A percentile compares a stretch with the other conserved stretches of the same genome.
Evolutionary conservation across 2,888 invertebrate genomes (phyloP).

Genomic region (Drosophila incognita): DNA sequence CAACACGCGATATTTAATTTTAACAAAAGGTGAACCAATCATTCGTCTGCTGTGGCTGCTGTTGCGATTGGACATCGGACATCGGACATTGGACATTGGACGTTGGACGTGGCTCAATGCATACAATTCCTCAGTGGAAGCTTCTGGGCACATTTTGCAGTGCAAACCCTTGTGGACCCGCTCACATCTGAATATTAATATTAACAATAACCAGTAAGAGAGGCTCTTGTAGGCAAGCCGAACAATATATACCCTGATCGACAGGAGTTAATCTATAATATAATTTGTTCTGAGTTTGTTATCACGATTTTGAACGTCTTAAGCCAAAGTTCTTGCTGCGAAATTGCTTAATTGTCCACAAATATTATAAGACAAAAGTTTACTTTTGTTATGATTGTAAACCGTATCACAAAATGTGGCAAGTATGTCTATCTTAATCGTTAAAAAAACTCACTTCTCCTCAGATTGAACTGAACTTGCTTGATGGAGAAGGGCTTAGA

Average conservation of each 20-base stretch:
- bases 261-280: not conserved
- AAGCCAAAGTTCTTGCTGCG: not conserved
- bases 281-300: not conserved
- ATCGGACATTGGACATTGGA: not conserved
- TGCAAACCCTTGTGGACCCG: slow-evolving; percentile 6
- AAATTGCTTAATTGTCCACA: not conserved
- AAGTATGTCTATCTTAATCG: not conserved
- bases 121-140: slow-evolving; percentile 23
- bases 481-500: not conserved
- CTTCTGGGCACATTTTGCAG: slow-evolving; percentile 36
- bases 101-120: slow-evolving; percentile 15
- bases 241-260: not conserved
- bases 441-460: too few relatives aligned
- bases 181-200: slow-evolving; percentile 3
- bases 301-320: too few relatives aligned
- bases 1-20: slow-evolving; percentile 83
- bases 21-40: slow-evolving; percentile 78
- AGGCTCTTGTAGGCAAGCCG: not conserved
- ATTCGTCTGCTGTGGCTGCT: slow-evolving; percentile 62
- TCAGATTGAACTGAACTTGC: not conserved
- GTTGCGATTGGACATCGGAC: slow-evolving; percentile 24
- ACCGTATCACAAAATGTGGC: not conserved
- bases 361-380: not conserved
- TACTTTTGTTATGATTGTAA: not conserved
- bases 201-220: not conserved